phyloP scores from a whole-genome alignment of 2,797 vertebrate species.

The Onychomys arenicola region DNA sequence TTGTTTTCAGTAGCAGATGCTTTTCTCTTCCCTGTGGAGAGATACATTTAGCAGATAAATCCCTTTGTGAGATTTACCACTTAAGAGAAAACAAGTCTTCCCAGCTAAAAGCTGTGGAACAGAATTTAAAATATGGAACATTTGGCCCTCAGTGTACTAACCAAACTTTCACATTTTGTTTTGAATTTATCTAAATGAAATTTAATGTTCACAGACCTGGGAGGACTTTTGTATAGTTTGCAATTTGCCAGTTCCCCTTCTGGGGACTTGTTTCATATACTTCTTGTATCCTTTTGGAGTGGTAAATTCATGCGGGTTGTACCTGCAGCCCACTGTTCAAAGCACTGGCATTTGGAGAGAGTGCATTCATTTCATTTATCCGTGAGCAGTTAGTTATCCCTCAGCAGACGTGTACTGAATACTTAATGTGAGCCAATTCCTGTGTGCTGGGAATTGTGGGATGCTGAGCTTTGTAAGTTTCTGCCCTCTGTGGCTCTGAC shows the following conservation, averaged over 20 bases:
- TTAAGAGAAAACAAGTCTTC: not conserved
- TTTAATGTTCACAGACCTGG: not conserved
- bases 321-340: not conserved
- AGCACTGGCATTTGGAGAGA: not conserved
- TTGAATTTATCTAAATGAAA: slow-evolving; percentile 28
- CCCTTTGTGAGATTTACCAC: not conserved
- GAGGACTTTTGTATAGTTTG: not conserved
- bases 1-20: not conserved
- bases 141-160: not conserved
- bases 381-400: not conserved
- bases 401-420: not conserved
- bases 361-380: not conserved
- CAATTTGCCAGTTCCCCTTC: not conserved
- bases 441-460: not conserved
- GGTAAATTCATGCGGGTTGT: not conserved
- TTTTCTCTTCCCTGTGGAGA: not conserved
- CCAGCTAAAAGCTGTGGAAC: not conserved
- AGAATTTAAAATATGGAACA: not conserved
- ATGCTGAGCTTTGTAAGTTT: not conserved
- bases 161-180: not conserved
- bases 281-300: not conserved
- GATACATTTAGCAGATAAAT: slow-evolving; percentile 40
- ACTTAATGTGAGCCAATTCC: not conserved
- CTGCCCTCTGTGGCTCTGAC: not conserved
- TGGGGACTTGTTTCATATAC: not conserved